phyloP scores from a whole-genome alignment of 2,888 invertebrate species.

The Timandra comae region DNA sequence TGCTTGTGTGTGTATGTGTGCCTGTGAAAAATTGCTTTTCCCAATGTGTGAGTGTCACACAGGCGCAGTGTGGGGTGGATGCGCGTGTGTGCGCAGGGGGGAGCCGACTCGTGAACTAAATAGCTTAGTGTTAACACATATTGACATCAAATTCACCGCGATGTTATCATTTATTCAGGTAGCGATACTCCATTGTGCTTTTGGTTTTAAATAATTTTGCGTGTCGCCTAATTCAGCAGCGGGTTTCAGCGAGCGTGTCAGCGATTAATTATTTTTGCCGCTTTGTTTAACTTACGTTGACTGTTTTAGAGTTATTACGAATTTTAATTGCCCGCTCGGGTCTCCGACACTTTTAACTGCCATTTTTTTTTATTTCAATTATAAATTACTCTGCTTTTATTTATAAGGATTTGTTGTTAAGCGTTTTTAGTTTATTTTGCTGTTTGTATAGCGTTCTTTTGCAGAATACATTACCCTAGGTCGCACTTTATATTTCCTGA shows the following conservation, averaged over 20 bases:
- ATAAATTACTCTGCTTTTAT: constrained; percentile 16
- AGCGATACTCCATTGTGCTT: constrained; percentile 64
- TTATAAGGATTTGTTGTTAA: constrained; percentile 5
- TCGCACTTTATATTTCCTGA: constrained; percentile 2
- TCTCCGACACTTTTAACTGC: constrained; percentile 37
- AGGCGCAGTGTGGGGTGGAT: constrained; percentile 20
- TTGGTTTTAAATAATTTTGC: constrained; percentile 48
- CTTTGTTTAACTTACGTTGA: constrained; percentile 65
- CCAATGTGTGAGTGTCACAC: constrained; percentile 46
- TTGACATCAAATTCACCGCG: constrained; percentile 77
- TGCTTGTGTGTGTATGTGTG: constrained; percentile 52
- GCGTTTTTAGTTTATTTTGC: background rate
- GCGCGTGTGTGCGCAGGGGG: constrained; percentile 43
- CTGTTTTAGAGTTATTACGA: constrained; percentile 61
- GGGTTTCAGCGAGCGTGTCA: constrained; percentile 46
- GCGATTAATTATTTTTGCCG: constrained; percentile 61
- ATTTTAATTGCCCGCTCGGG: constrained; percentile 59
- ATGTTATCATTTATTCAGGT: constrained; percentile 76
- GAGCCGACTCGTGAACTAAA: constrained; percentile 74
- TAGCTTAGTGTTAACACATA: constrained; percentile 78
- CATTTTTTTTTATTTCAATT: constrained; percentile 30
- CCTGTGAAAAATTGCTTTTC: constrained; percentile 71
- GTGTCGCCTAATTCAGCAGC: constrained; percentile 26
- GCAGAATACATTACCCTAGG: background rate
- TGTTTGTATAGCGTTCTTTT: background rate